A percentile compares a stretch with the other conserved stretches of the same genome.
Conservation (phyloP, 2,797 vertebrate species). For the Harpagifer antarcticus region DNA sequence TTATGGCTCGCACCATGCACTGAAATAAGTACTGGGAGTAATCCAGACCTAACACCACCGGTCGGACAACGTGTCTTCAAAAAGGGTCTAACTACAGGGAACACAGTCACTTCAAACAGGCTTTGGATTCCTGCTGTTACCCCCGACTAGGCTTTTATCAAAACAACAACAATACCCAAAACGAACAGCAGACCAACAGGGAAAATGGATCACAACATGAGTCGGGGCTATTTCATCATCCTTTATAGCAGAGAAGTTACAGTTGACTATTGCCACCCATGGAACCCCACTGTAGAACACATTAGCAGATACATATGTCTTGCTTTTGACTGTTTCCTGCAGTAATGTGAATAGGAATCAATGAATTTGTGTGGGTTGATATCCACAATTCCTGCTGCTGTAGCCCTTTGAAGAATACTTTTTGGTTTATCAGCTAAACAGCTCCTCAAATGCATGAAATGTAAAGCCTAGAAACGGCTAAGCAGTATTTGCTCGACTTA, state of each 20-base stretch:
- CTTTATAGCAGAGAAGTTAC: slow-evolving; percentile 23
- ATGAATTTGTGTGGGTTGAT: background rate
- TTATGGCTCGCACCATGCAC: slow-evolving; percentile 7
- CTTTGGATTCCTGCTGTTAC: slow-evolving; percentile 52
- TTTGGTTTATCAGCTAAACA: background rate
- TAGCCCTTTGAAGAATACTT: background rate
- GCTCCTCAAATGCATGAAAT: slow-evolving; percentile 13
- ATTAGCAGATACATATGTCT: slow-evolving; percentile 16
- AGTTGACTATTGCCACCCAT: slow-evolving; percentile 16
- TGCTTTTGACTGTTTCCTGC: background rate
- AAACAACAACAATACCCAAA: slow-evolving; percentile 60
- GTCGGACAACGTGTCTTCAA: slow-evolving; percentile 36
- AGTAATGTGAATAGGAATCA: slow-evolving; percentile 8
- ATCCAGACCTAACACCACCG: slow-evolving; percentile 35
- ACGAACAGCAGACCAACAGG: slow-evolving; percentile 46
- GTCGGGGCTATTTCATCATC: slow-evolving; percentile 34
- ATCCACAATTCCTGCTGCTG: background rate
- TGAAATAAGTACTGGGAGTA: slow-evolving; percentile 34
- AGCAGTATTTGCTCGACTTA: background rate
- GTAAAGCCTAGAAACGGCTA: slow-evolving; percentile 1
- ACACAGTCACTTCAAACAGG: slow-evolving; percentile 50
- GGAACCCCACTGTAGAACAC: slow-evolving; percentile 6
- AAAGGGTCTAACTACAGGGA: slow-evolving; percentile 52
- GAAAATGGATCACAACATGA: slow-evolving; percentile 60
- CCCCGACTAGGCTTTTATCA: slow-evolving; percentile 58